Conservation (phyloP, 30 jellyfish, hydroid and myxozoan genomes). For the Chrysaora quinquecirrha region DNA sequence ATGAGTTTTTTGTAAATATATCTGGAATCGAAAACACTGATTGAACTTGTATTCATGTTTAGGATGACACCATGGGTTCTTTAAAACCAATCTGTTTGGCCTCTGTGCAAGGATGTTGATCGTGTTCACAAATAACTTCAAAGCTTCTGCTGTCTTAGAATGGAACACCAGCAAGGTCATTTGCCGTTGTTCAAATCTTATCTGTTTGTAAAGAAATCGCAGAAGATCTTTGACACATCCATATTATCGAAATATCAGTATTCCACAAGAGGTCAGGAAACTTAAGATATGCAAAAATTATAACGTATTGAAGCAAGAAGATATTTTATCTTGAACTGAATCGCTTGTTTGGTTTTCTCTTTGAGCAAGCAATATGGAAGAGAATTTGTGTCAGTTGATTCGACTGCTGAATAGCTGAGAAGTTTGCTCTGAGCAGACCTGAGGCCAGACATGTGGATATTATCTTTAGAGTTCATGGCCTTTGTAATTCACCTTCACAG, state of each 20-base stretch:
- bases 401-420: no score
- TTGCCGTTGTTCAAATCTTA: neutral
- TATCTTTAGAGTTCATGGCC: neutral
- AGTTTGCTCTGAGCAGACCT: no score
- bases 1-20: neutral
- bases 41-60: neutral
- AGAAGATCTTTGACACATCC: neutral
- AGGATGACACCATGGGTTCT: neutral
- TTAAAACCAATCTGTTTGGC: neutral
- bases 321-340: no score
- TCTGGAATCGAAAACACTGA: neutral
- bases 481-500: neutral
- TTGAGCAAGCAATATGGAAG: no score
- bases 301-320: no score
- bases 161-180: slow-evolving; percentile 1
- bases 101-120: neutral
- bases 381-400: no score
- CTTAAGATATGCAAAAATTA: no score
- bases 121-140: slow-evolving; percentile 1
- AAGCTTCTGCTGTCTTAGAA: neutral
- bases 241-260: neutral
- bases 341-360: no score
- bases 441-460: neutral
- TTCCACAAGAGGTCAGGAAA: neutral
- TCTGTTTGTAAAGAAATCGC: neutral